These are phyloP conservation scores for Synanthedon myopaeformis DNA, from an alignment of 2,888 invertebrate genomes.

Conservation along the genomic window DNA sequence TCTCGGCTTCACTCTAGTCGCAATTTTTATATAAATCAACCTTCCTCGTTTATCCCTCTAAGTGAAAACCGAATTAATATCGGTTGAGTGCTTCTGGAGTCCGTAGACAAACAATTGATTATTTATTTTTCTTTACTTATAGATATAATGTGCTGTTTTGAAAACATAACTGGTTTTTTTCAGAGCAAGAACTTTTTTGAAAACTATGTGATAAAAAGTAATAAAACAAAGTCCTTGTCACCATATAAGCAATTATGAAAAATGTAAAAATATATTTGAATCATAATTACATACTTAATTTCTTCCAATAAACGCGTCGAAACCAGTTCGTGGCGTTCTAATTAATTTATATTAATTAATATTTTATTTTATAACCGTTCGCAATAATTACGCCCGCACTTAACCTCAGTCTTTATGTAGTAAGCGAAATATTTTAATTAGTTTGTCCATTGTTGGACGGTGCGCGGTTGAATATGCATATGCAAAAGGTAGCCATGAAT, in stretches of 20 bases:
- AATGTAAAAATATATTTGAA: background rate
- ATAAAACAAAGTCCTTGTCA: no score
- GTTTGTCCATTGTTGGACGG: slow-evolving; percentile 27
- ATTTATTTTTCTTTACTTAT: no score
- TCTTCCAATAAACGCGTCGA: background rate
- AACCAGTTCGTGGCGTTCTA: background rate
- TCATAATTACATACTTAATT: background rate
- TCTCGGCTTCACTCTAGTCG: no score
- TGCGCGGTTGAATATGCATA: background rate
- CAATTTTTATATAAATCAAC: no score
- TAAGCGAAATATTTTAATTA: slow-evolving; percentile 64
- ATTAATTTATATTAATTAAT: background rate
- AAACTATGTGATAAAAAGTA: no score
- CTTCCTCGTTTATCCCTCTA: no score
- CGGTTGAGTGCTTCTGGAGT: no score
- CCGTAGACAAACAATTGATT: no score
- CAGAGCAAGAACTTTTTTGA: no score
- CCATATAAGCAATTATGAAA: background rate
- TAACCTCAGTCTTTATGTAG: slow-evolving; percentile 30
- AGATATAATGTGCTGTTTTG: no score
- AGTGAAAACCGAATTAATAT: no score
- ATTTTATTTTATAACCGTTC: background rate
- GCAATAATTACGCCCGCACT: slow-evolving; percentile 16
- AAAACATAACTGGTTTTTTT: no score
- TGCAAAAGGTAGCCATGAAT: background rate